phyloP scores from a whole-genome alignment of 2,797 vertebrate species.

The Vireo griseus region DNA sequence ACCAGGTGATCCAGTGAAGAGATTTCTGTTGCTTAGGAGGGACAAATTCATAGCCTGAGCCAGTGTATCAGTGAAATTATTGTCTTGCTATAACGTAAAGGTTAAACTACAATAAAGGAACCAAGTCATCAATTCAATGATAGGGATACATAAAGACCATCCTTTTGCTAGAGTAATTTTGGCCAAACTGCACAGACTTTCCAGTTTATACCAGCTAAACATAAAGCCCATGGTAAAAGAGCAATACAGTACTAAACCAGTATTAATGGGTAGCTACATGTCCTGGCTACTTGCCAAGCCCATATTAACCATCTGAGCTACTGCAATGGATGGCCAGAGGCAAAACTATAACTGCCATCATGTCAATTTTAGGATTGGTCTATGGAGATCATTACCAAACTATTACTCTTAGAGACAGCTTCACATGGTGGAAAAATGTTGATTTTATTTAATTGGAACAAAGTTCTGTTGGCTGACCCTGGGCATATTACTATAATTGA shows the following conservation, averaged over 20 bases:
- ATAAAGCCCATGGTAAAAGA: background rate
- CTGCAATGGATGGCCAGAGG: background rate
- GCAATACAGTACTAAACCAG: background rate
- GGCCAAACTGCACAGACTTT: background rate
- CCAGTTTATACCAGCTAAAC: background rate
- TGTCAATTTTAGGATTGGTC: background rate
- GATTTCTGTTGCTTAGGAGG: background rate
- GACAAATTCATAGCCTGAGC: background rate
- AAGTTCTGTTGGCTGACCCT: background rate
- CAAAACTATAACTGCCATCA: background rate
- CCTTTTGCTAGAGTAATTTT: constrained; percentile 2
- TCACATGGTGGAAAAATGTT: background rate
- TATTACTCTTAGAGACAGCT: background rate
- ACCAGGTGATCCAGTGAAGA: background rate
- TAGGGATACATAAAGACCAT: background rate
- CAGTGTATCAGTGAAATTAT: background rate
- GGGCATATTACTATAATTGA: background rate
- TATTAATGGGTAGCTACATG: background rate
- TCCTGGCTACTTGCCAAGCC: background rate
- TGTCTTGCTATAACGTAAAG: constrained; percentile 25
- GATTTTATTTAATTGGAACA: background rate
- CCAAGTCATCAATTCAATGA: background rate
- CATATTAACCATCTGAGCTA: background rate
- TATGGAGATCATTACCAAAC: background rate
- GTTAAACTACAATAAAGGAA: constrained; percentile 36